Base-by-base conservation (phyloP, 1,140 invertebrate genomes). In the Orussus abietinus region DNA sequence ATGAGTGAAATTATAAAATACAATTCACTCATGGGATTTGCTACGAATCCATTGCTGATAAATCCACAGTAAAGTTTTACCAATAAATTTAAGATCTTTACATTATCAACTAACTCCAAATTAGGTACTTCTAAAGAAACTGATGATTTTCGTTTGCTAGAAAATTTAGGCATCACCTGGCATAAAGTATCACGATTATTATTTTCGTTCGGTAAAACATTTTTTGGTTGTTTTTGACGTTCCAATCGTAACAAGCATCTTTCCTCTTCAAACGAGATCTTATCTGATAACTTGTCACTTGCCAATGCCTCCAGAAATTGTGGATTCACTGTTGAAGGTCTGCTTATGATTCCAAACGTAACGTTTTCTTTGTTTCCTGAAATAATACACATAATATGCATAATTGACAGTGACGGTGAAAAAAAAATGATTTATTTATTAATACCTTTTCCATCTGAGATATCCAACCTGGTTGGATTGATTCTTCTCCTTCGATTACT, bases 1-100 rank as follows among this genome's bases (percentile, higher is more conserved):
- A 82, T 51, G 12, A 83, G 58, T 14, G 76, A 69, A 29, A 80
- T 64, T 4, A 81, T 51, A 59, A 80, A 81, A 61, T 80, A 78
- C 18, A 83, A 57, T 63, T 82, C 80, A 38, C 75, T 72, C 47
- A 75, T 73, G 10, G 78, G 56, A 64, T 80, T 82, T 10, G 76
- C 55, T 17, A 80, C 69, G 20, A 79, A 62, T 56, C 77, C 74
- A 31, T 63, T 42, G 33, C 67, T 57, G 22, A 75, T 54, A 22
- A 76, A 58, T 41, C 47, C 47, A 44, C 55, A 64, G 48, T 82
- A 80, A 20, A 80, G 38, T 25, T 59, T 21, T 12, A 65, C 59
- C 7, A 80, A 48, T 17, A 65, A 57, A 51, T 77, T 57, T 11
- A 80, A 50, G 31, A 60, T 44, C 4, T 64, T 33, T 19, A 49